Conservation (phyloP, 2,113 vertebrate genomes). For the Lycaon pictus region DNA sequence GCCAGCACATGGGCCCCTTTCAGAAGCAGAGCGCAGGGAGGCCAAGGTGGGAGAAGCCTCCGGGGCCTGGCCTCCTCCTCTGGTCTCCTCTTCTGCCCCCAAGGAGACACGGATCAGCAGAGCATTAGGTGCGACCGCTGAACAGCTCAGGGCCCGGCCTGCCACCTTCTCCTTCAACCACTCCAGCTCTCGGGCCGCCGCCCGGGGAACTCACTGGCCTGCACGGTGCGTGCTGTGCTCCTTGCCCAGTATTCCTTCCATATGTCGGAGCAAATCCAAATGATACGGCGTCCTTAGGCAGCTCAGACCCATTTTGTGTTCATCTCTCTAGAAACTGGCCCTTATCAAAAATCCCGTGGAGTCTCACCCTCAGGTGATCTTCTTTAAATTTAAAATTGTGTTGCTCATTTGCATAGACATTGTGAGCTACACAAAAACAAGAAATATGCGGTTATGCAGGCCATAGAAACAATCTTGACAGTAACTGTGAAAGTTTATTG, state of each 20-base stretch:
- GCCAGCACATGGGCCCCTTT: accelerated
- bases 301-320: neutral
- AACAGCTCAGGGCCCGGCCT: too few species aligned
- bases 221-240: accelerated
- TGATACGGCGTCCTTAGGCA: accelerated
- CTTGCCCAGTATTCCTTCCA: too few species aligned
- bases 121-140: too few species aligned
- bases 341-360: accelerated
- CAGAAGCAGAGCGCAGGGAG: accelerated
- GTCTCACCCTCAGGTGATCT: accelerated
- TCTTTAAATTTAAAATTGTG: neutral
- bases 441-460: accelerated
- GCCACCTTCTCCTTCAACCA: accelerated
- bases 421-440: accelerated
- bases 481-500: accelerated
- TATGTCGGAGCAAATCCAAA: neutral
- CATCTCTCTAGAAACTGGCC: neutral
- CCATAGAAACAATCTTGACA: accelerated
- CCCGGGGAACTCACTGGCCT: accelerated
- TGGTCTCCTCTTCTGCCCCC: accelerated
- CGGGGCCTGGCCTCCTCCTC: neutral
- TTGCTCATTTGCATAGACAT: neutral
- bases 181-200: accelerated
- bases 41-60: accelerated
- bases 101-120: accelerated